Base-by-base conservation (phyloP, 2,888 invertebrate species). In the Eupithecia inturbata region DNA sequence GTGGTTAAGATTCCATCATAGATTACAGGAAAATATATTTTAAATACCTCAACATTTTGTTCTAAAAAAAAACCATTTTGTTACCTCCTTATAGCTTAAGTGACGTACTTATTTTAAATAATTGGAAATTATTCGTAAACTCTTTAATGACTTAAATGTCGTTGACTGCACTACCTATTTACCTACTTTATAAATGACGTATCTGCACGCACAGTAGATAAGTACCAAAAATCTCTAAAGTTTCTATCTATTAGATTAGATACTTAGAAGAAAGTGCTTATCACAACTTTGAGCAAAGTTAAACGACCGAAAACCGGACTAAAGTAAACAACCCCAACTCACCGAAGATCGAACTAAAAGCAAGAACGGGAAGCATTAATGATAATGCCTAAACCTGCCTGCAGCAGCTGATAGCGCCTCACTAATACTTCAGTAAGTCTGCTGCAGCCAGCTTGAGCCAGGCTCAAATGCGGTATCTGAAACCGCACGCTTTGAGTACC, bases 381-480 rank as follows among this genome's bases (percentile, higher is more conserved):
- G 78, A 77, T 78, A 80, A 77, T 72, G 66, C 70, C 68, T 73
- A 75, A 77, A 75, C 68, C 74, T 64, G 57, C 68, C 75, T 71
- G 77, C 73, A 63, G 77, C 78, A 77, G 73, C 76, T 68, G 87
- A 87, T 87, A 87, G 84, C 82, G 82, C 80, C 78, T 73, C 79
- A 79, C 84, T 88, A 88, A 88, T 87, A 86, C 87, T 85, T 83
- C 79, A 82, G 84, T 87, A 87, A 87, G 87, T 85, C 85, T 83
- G 83, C 77, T 75, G 74, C 81, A 80, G 82, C 63, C 80, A 80
- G 81, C 84, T 74, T 78, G 81, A 76, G 81, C 78, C 78, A 76
- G 82, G 82, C 82, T 85, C 82, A 81, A 81, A 79, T 77, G 79
- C 78, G 80, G 82, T 85, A 87, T 87, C 84, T 86, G 79, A 80